Percentiles rank a stretch among this genome's conserved stretches.
Conservation (phyloP, 1,140 invertebrate species). For the Zophobas morio region DNA sequence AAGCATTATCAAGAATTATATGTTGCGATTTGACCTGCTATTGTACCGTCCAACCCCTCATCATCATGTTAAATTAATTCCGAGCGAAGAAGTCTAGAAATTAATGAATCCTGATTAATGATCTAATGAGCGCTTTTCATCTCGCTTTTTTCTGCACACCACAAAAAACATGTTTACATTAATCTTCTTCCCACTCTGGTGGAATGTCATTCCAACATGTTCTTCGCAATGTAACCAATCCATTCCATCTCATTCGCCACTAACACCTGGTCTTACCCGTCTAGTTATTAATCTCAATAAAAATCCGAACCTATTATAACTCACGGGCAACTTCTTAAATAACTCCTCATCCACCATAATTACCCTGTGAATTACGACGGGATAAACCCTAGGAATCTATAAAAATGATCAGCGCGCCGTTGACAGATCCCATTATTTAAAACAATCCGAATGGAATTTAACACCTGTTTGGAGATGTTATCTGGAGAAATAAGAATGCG, state of each 20-base stretch:
- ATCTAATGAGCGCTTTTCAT: too few relatives aligned
- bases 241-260: neutral
- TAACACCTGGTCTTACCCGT: conserved; percentile 3
- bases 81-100: too few relatives aligned
- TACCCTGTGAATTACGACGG: conserved; percentile 13
- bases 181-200: too few relatives aligned
- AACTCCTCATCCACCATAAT: conserved; percentile 2
- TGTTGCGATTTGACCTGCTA: too few relatives aligned
- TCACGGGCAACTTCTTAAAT: neutral
- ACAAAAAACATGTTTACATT: too few relatives aligned
- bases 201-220: too few relatives aligned
- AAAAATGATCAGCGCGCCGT: conserved; percentile 14
- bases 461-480: conserved; percentile 51
- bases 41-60: too few relatives aligned
- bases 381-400: neutral
- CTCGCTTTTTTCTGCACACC: too few relatives aligned
- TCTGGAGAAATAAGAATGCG: conserved; percentile 50
- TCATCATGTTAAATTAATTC: too few relatives aligned
- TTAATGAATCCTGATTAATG: too few relatives aligned
- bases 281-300: neutral
- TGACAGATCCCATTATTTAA: conserved; percentile 45
- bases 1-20: too few relatives aligned
- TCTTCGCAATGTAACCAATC: neutral
- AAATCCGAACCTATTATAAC: conserved; percentile 10
- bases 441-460: conserved; percentile 51